Percentiles rank a stretch among this genome's conserved stretches.
These are phyloP conservation scores for Tetranychus urticae DNA, from an alignment of 1,140 invertebrate species.

Conservation along the genomic window DNA sequence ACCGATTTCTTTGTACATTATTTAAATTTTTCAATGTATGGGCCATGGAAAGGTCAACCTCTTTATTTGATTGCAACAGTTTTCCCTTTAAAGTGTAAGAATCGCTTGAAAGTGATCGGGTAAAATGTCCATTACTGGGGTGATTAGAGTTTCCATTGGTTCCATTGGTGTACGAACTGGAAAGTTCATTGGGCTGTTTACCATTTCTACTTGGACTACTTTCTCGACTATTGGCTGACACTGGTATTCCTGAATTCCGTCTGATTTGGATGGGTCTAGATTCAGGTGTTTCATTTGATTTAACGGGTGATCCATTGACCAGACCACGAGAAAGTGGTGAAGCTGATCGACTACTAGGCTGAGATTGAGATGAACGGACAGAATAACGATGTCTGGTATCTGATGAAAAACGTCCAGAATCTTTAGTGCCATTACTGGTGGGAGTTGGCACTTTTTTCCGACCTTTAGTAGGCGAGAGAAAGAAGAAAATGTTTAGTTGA, in stretches of 20 bases:
- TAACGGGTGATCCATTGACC: constrained; percentile 12
- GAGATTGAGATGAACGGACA: constrained; percentile 2
- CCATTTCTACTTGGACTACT: constrained; percentile 10
- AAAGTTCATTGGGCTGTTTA: too few relatives aligned
- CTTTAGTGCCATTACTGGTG: too few relatives aligned
- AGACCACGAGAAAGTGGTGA: constrained; percentile 29
- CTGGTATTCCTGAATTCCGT: constrained; percentile 35
- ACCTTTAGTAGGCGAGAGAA: too few relatives aligned
- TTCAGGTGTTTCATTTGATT: neutral
- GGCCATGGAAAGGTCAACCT: too few relatives aligned
- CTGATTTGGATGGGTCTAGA: neutral
- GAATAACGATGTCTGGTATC: too few relatives aligned
- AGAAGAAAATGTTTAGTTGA: too few relatives aligned
- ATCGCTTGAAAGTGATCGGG: neutral
- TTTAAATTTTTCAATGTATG: neutral
- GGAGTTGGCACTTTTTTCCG: too few relatives aligned
- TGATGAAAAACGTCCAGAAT: neutral
- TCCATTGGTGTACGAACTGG: neutral
- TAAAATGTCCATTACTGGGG: neutral
- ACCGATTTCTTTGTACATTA: neutral
- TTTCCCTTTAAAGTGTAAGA: too few relatives aligned
- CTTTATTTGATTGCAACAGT: too few relatives aligned
- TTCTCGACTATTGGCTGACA: constrained; percentile 27
- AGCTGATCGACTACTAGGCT: constrained; percentile 50
- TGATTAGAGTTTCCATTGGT: neutral